A percentile compares a stretch with the other conserved stretches of the same genome.
These are phyloP conservation scores for Dendrolimus kikuchii DNA, from an alignment of 1,140 invertebrate species.

Conservation along the genomic window DNA sequence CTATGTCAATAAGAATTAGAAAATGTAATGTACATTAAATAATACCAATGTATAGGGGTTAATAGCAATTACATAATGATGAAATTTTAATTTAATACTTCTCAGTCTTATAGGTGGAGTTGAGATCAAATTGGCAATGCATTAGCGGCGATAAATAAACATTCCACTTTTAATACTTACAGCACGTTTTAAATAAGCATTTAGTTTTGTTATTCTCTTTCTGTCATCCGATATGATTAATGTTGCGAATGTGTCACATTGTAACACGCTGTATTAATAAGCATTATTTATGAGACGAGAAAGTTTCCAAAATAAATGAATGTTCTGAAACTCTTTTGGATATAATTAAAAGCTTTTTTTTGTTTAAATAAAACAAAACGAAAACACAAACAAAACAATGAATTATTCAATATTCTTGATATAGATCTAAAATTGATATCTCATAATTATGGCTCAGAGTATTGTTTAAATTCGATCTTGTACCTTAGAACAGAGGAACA, in stretches of 20 bases:
- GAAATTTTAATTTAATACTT: too few relatives aligned
- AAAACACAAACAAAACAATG: constrained; percentile 27
- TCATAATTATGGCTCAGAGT: constrained; percentile 44
- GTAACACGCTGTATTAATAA: constrained; percentile 14
- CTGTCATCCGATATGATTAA: constrained; percentile 13
- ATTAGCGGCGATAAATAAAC: not conserved
- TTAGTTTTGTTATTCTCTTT: constrained; percentile 4
- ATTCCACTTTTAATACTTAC: not conserved
- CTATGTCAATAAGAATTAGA: too few relatives aligned
- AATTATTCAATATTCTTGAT: not conserved
- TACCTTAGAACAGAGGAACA: constrained; percentile 38
- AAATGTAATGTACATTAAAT: too few relatives aligned
- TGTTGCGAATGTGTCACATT: constrained; percentile 11
- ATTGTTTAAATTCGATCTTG: constrained; percentile 50
- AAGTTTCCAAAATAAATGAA: constrained; percentile 1
- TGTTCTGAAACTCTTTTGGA: not conserved
- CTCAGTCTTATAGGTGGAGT: too few relatives aligned
- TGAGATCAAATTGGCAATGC: constrained; percentile 2
- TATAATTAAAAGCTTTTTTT: not conserved
- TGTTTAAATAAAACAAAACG: constrained; percentile 2
- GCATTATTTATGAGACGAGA: constrained; percentile 14
- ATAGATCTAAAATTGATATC: too few relatives aligned
- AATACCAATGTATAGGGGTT: too few relatives aligned
- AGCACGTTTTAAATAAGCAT: not conserved
- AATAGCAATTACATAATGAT: too few relatives aligned